Conservation (phyloP, 2,797 vertebrate genomes). For the Lophius americanus region DNA sequence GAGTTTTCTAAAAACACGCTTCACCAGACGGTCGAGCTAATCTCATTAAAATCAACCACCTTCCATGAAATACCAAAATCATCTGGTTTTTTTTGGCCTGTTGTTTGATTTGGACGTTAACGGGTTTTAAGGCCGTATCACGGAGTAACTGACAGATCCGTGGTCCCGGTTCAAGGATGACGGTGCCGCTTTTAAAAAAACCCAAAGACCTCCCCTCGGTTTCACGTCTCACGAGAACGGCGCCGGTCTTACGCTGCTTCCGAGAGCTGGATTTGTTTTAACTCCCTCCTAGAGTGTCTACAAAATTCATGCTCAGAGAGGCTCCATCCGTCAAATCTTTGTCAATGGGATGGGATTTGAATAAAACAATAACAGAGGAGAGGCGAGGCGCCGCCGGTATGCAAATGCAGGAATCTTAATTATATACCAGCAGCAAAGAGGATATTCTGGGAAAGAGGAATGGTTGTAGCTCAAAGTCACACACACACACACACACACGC, state of each 20-base stretch:
- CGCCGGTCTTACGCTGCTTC: slow-evolving; percentile 54
- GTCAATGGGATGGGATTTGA: slow-evolving; percentile 73
- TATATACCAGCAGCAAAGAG: slow-evolving; percentile 68
- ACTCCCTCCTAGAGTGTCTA: slow-evolving; percentile 57
- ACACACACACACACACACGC: slow-evolving; percentile 29
- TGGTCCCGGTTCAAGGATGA: slow-evolving; percentile 9
- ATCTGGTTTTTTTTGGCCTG: too few species aligned
- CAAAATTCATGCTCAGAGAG: slow-evolving; percentile 70
- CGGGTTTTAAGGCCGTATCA: slow-evolving; percentile 19
- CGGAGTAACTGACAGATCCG: slow-evolving; percentile 50
- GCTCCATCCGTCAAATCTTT: slow-evolving; percentile 74
- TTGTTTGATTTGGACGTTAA: too few species aligned
- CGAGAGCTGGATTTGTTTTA: slow-evolving; percentile 55
- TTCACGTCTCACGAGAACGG: slow-evolving; percentile 58
- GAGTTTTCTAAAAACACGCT: too few species aligned
- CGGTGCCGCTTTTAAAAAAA: slow-evolving; percentile 45
- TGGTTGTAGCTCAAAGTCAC: slow-evolving; percentile 59
- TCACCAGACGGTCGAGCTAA: too few species aligned
- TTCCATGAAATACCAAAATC: background rate
- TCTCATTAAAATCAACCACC: too few species aligned
- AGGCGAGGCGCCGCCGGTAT: slow-evolving; percentile 67
- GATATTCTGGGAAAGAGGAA: slow-evolving; percentile 66
- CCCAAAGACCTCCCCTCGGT: slow-evolving; percentile 22
- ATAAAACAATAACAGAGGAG: slow-evolving; percentile 74
- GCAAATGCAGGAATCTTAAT: slow-evolving; percentile 77